phyloP scores from a whole-genome alignment of 2,113 vertebrate genomes.

The Mesoclemmys tuberculata region DNA sequence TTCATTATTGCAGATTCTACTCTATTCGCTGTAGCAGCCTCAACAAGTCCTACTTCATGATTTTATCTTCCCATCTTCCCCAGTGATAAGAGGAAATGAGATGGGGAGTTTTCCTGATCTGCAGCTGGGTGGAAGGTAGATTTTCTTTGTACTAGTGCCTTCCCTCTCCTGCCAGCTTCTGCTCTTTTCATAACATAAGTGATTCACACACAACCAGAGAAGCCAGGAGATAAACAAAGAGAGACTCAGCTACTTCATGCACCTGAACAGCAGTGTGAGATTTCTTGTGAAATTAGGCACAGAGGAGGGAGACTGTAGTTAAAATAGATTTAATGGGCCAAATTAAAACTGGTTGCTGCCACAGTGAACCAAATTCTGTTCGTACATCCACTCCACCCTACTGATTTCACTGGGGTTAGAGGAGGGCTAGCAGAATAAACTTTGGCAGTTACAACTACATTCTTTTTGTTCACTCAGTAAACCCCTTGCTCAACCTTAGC shows the following conservation, averaged over 20 bases:
- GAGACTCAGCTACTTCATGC: not conserved
- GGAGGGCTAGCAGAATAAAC: accelerated
- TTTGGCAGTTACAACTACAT: not conserved
- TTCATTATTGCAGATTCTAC: not conserved
- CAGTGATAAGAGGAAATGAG: conserved; percentile 16
- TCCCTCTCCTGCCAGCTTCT: not conserved
- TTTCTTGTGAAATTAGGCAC: not conserved
- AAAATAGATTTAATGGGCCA: not conserved
- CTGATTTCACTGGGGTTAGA: not conserved
- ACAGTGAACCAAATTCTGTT: not conserved
- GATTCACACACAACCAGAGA: accelerated
- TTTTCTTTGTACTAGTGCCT: not conserved
- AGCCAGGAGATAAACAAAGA: not conserved
- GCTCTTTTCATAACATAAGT: not conserved
- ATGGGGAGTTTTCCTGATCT: not conserved
- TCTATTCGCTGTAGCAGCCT: not conserved
- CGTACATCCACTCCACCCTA: not conserved
- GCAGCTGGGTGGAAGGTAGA: not conserved
- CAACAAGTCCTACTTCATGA: not conserved
- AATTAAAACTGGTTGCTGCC: not conserved
- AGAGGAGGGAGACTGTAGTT: not conserved
- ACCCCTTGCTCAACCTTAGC: not conserved
- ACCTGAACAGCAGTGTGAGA: not conserved
- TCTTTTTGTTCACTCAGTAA: not conserved
- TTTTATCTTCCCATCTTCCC: not conserved